Base-by-base conservation (phyloP, 2,797 vertebrate species). In the Alca torda region DNA sequence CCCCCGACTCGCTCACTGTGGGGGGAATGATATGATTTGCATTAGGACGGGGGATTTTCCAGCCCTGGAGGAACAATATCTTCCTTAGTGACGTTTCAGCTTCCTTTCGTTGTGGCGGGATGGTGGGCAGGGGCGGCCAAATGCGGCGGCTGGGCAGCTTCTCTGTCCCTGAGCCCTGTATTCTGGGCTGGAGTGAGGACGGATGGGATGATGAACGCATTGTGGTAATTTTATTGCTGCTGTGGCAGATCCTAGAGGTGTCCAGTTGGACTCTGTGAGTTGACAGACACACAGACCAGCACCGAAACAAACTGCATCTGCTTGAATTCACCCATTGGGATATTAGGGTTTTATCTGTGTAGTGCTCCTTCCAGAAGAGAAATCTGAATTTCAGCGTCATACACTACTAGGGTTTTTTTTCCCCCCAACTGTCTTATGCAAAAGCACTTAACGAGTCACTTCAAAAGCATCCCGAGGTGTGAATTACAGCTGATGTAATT, bases 401-500 rank as follows among this genome's bases (percentile, higher is more conserved):
- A 59, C 17, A 4, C 24, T 81, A 10, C 79, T 25, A 10, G 73
- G 57, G 31, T 3, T 26, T 31, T 31, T 31, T 3, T 3, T 26
- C 37, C 10, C 41, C 63, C 9, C 15, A 74, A 3, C 24, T 57
- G 28, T 63, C 16, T 81, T 91, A 59, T 23, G 41, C 54, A 75
- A 84, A 95, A 95, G 39, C 20, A 37, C 28, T 88, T 85, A 70
- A 83, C 2, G 1, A 64, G 46, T 80, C 2, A 4, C 78, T 91
- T 91, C 81, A 75, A 78, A 94, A 61, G 41, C 65, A 68, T 51
- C 46, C 60, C 41, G 75, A 93, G 78, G 92, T 95, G 95, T 95
- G 93, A 96, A 92, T 93, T 96, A 85, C 78, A 83, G 86, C 72
- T 95, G 92, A 80, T 89, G 86, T 96, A 96, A 95, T 97, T 96